A percentile compares a stretch with the other conserved stretches of the same genome.
phyloP scores from a whole-genome alignment of 1,140 invertebrate species.

The Bombus ignitus region DNA sequence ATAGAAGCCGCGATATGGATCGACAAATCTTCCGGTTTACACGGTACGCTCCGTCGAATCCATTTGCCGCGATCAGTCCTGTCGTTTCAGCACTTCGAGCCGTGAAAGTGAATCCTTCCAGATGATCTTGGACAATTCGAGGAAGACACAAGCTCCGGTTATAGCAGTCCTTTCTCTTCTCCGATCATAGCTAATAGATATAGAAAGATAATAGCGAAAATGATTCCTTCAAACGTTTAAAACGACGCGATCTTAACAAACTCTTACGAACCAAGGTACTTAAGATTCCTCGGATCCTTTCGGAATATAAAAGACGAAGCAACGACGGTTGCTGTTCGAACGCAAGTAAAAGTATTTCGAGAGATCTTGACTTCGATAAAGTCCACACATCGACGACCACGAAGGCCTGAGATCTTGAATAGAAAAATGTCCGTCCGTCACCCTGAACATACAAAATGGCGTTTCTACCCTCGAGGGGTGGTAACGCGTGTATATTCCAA shows the following conservation, averaged over 20 bases:
- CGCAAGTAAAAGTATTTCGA: not conserved
- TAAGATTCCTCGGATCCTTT: not conserved
- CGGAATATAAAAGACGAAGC: too few relatives aligned
- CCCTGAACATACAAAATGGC: slow-evolving; percentile 73
- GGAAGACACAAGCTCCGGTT: not conserved
- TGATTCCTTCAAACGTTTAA: not conserved
- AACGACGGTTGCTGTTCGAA: not conserved
- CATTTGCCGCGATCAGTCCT: slow-evolving; percentile 60
- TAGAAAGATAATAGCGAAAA: not conserved
- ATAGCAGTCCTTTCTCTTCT: not conserved
- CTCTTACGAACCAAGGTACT: not conserved
- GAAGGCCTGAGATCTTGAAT: slow-evolving; percentile 38
- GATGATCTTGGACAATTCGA: not conserved
- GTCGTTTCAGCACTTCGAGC: slow-evolving; percentile 52
- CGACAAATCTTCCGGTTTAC: slow-evolving; percentile 70
- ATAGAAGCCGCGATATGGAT: slow-evolving; percentile 65
- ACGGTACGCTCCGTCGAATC: slow-evolving; percentile 54
- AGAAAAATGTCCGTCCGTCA: slow-evolving; percentile 59
- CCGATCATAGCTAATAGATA: not conserved
- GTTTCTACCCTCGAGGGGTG: slow-evolving; percentile 70
- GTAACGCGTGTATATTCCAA: slow-evolving; percentile 71
- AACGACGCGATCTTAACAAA: not conserved
- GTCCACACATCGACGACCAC: slow-evolving; percentile 43
- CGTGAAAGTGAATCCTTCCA: slow-evolving; percentile 47
- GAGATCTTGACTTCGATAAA: slow-evolving; percentile 43